Conservation (phyloP, 2,113 vertebrate genomes). For the Orientallactaga bullata region DNA sequence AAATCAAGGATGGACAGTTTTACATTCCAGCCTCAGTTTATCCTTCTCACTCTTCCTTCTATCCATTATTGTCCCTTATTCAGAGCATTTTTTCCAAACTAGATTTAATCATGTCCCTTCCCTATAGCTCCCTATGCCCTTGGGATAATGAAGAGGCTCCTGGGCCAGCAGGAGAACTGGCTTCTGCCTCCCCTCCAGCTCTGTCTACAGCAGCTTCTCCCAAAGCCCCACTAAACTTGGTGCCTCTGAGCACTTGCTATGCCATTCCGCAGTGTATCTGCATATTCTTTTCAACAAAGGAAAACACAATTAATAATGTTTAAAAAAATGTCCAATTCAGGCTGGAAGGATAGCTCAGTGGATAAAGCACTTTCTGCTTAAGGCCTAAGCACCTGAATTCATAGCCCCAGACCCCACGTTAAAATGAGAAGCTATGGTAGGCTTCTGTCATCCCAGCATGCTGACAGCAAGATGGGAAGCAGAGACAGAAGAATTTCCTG, state of each 20-base stretch:
- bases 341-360: no score
- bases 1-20: neutral
- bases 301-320: neutral
- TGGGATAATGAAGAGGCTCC: neutral
- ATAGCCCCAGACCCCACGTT: no score
- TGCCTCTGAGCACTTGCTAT: no score
- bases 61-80: neutral
- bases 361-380: no score
- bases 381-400: no score
- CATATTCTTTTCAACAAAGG: neutral
- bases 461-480: no score
- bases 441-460: no score
- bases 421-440: no score
- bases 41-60: neutral
- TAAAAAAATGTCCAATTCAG: neutral
- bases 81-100: constrained; percentile 2
- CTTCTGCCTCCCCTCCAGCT: neutral
- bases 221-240: neutral
- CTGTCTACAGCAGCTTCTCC: neutral
- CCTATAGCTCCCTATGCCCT: neutral
- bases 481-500: no score
- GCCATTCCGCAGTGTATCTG: neutral
- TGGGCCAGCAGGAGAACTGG: neutral
- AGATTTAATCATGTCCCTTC: neutral
- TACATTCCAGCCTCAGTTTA: neutral